Base-by-base conservation (phyloP, 2,113 vertebrate species). In the Macquaria ambigua region DNA sequence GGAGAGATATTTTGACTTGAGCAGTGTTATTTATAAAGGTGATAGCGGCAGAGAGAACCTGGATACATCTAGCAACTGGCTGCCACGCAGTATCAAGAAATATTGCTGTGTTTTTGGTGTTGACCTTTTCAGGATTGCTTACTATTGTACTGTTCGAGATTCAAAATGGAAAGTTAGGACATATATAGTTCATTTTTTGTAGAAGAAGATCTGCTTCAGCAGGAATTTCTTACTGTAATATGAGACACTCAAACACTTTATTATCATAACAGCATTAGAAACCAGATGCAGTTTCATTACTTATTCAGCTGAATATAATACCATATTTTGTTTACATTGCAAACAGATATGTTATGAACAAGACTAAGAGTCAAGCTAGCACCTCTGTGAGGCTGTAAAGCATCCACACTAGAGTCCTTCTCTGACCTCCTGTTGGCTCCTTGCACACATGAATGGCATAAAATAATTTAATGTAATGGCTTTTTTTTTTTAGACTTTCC, bases 1-100 rank as follows among this genome's bases (percentile, higher is more conserved):
- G 28, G 15, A 76, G 64, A 70, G 76, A 75, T 72, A 66, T 86
- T 82, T 84, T 68, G 59, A 75, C 50, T 89, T 66, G 46, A 59
- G 31, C 41, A 37, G 50, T 68, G 41, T 64, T 61, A 61, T 81
- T 61, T 78, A 21, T 39, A 41, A 71, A 66, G 31, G 66, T 66
- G 78, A 71, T 64, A 21, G 31, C 5, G 15, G 70, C 61, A 55
- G 1, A 69, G 52, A 50, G 41, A 31, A 37, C 34, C 8, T 64
- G n/a, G 55, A 50, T 43, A 31, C n/a, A 69, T 66, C 56, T n/a
- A 64, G 48, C 52, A 53, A 59, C 71, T 34, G 64, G 2, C 37
- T 73, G 77, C 50, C 43, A 61, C 15, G 61, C 23, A 18, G 34
- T 37, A 39, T 85, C 18, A 61, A 41, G 20, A 85, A 67, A 75